phyloP scores from a whole-genome alignment of 64 coral and sea anemone genomes.

The Hydrozoanthus tunicans region DNA sequence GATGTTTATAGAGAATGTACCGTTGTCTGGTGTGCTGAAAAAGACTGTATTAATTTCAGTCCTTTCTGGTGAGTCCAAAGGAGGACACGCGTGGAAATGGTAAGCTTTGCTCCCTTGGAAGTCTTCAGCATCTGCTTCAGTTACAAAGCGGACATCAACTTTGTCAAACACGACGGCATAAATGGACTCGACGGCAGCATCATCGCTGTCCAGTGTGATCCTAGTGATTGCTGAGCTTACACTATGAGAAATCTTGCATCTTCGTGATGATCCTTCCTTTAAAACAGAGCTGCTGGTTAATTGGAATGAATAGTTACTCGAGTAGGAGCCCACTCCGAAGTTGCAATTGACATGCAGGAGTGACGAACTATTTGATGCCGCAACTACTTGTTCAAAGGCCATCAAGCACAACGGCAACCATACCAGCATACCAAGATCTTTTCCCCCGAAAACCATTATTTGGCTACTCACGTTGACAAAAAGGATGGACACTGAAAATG shows the following conservation, averaged over 20 bases:
- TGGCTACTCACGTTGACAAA: too few species aligned
- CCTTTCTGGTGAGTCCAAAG: background rate
- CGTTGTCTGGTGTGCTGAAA: slow-evolving; percentile 80
- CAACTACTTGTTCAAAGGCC: background rate
- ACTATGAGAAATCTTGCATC: slow-evolving; percentile 41
- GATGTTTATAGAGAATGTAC: slow-evolving; percentile 53
- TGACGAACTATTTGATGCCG: slow-evolving; percentile 4
- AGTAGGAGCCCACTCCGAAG: slow-evolving; percentile 28
- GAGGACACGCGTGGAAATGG: slow-evolving; percentile 77
- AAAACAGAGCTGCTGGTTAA: background rate
- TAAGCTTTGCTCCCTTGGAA: slow-evolving; percentile 38
- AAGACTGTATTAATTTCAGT: slow-evolving; percentile 49
- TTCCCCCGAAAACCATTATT: too few species aligned
- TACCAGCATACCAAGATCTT: too few species aligned
- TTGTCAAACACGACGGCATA: slow-evolving; percentile 78
- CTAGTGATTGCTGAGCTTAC: slow-evolving; percentile 55
- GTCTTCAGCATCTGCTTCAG: slow-evolving; percentile 42
- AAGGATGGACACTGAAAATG: too few species aligned
- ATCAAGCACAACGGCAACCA: too few species aligned
- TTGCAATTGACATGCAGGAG: slow-evolving; percentile 19
- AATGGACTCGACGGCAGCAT: slow-evolving; percentile 56
- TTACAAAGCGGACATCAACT: slow-evolving; percentile 65
- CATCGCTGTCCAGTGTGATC: slow-evolving; percentile 43
- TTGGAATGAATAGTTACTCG: slow-evolving; percentile 17
- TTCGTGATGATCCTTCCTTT: slow-evolving; percentile 24